phyloP scores from a whole-genome alignment of 1,140 invertebrate species.

The Drosophila sproati region DNA sequence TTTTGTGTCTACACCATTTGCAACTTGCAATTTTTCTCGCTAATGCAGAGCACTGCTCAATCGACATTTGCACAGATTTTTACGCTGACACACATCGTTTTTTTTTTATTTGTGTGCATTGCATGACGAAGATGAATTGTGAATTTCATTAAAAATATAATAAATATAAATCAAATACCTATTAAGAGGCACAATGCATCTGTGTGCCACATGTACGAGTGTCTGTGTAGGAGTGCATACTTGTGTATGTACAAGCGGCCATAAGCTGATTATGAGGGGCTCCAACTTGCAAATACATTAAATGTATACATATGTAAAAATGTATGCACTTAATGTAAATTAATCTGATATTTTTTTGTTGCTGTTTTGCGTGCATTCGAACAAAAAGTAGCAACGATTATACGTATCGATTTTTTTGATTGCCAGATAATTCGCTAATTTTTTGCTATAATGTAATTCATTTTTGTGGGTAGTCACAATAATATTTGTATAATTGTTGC shows the following conservation, averaged over 20 bases:
- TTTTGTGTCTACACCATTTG: constrained; percentile 57
- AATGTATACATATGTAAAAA: constrained; percentile 1
- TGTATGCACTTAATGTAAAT: constrained; percentile 18
- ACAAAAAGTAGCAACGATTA: neutral
- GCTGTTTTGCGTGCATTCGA: constrained; percentile 10
- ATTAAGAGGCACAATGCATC: constrained; percentile 58
- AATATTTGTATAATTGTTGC: no score
- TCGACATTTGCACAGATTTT: constrained; percentile 56
- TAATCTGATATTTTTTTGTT: constrained; percentile 10
- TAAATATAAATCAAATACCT: constrained; percentile 64
- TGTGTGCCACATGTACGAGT: constrained; percentile 27
- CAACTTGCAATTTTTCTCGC: constrained; percentile 73
- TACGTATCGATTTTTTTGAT: no score
- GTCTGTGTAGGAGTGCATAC: constrained; percentile 1
- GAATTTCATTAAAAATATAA: constrained; percentile 59
- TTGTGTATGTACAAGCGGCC: constrained; percentile 27
- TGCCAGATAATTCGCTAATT: no score
- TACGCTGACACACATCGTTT: constrained; percentile 66
- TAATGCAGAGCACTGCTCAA: constrained; percentile 65
- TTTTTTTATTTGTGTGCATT: constrained; percentile 29
- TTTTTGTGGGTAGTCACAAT: no score
- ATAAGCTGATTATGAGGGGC: constrained; percentile 65
- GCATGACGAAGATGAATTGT: constrained; percentile 58
- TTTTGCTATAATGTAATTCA: no score
- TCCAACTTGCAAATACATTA: constrained; percentile 21